Conservation (phyloP, 2,797 vertebrate genomes). For the Crax fasciolata region DNA sequence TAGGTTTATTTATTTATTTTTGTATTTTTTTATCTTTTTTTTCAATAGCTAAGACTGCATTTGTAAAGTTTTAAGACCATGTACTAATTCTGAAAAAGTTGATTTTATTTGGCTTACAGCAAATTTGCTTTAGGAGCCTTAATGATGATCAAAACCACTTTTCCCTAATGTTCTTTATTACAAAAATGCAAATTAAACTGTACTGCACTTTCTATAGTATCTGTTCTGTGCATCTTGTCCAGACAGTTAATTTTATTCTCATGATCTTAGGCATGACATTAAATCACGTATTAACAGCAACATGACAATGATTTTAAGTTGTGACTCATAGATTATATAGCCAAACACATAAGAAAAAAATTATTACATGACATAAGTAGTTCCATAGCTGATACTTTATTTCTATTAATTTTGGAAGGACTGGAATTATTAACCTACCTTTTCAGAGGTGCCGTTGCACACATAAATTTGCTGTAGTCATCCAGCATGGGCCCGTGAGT, state of each 20-base stretch:
- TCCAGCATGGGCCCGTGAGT: conserved; percentile 91
- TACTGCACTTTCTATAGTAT: not conserved
- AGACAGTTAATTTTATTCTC: not conserved
- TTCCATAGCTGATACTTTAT: not conserved
- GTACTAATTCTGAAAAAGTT: not conserved
- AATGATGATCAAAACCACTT: not conserved
- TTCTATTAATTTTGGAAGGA: not conserved
- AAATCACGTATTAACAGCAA: not conserved
- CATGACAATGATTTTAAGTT: not conserved
- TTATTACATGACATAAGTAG: not conserved
- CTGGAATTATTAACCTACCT: conserved; percentile 83
- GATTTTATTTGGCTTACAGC: not conserved
- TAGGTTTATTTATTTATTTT: not conserved
- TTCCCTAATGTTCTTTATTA: not conserved
- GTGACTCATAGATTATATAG: not conserved
- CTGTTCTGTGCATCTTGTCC: not conserved
- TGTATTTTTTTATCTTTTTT: not conserved
- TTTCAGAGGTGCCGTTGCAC: conserved; percentile 84
- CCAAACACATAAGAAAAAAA: not conserved
- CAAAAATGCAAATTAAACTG: not conserved
- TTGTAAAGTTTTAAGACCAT: not conserved
- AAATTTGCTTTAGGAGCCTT: not conserved
- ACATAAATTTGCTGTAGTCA: conserved; percentile 91
- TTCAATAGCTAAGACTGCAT: not conserved
- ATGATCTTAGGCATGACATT: not conserved